phyloP scores from a whole-genome alignment of 2,113 vertebrate genomes.

The Nycticryphes semicollaris region DNA sequence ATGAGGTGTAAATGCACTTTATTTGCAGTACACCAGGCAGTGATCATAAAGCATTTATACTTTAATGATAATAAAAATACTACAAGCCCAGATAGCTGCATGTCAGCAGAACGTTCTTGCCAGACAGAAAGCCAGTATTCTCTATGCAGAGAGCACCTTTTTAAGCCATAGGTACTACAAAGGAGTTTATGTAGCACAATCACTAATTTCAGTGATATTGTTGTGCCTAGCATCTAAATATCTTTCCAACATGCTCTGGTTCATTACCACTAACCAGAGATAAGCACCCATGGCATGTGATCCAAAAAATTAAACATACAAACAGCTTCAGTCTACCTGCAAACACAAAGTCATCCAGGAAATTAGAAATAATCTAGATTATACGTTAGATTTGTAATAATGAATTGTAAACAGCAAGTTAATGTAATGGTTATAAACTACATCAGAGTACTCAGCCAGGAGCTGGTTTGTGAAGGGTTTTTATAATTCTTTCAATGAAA shows the following conservation, averaged over 20 bases:
- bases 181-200: constrained; percentile 52
- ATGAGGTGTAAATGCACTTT: neutral
- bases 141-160: neutral
- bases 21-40: neutral
- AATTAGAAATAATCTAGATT: neutral
- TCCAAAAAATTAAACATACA: neutral
- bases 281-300: constrained; percentile 67
- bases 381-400: neutral
- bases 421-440: neutral
- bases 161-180: constrained; percentile 64
- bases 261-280: constrained; percentile 70
- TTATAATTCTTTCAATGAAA: neutral
- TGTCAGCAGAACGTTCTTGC: neutral
- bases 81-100: neutral
- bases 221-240: constrained; percentile 50
- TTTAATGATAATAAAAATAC: neutral
- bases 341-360: constrained; percentile 13
- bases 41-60: neutral
- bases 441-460: neutral
- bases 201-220: constrained; percentile 63
- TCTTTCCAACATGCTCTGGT: constrained; percentile 52
- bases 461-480: neutral
- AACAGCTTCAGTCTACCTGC: constrained; percentile 75
- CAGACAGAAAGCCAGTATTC: neutral
- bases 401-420: neutral